Base-by-base conservation (phyloP, 1,140 invertebrate genomes). In the Ectropis grisescens region DNA sequence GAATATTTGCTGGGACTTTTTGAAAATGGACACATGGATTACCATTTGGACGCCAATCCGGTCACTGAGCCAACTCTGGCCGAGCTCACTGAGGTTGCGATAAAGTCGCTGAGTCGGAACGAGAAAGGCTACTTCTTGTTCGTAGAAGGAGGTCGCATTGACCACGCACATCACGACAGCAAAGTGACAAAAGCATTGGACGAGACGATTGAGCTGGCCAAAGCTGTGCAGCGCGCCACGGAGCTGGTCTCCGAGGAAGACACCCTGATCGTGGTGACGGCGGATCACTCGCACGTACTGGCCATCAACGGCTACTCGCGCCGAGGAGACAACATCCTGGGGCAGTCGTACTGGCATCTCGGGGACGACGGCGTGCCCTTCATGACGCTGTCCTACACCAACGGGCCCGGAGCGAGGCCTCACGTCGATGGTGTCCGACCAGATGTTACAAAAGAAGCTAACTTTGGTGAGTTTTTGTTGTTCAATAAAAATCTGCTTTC, bases 91-190 rank as follows among this genome's bases (percentile, higher is more conserved):
- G 84, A 87, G 40, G 88, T 89, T n/a, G 93, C 94, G 2, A 86
- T 96, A 14, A 84, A 87, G 29, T 87, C 94, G 33, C 82, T 96
- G 6, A 82, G 83, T 13, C 90, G 89, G 53, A 92, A 92, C 66
- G 75, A 87, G 8, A 86, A 91, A 30, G 93, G 93, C 25, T 96
- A 88, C 69, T 93, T 95, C 58, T 74, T 96, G 7, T 89, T 95
- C 52, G 90, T 95, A 5, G 93, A 96, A 87, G 93, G 87, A n/a
- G 89, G 89, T 0, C 85, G 86, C 41, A 94, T 95, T 13, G 93
- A 95, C 59, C 84, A 89, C 22, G 93, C 87, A 1, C 91, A 94
- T 65, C 93, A 95, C 57, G 64, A 83, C 1, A 90, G 87, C 43
- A 84, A 84, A 36, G 91, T 90, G 1, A 71, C 84, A 32, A 4